Base-by-base conservation (phyloP, 2,113 vertebrate species). In the Oostethus manadensis region DNA sequence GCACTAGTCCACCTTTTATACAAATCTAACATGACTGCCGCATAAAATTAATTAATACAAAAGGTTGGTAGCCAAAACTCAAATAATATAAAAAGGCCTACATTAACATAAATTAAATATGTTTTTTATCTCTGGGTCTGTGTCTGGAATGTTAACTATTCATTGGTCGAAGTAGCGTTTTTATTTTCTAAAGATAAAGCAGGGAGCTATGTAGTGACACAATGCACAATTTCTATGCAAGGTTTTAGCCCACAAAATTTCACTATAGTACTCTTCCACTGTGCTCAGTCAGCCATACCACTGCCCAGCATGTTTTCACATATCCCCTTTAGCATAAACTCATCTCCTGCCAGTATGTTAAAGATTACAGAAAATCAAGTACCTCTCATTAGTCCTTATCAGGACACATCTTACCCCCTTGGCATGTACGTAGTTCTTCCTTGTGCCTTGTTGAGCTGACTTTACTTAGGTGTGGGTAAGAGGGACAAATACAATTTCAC, bases 101-200 rank as follows among this genome's bases (percentile, higher is more conserved):
- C 74, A 62, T 7, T 56, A 66, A 42, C 64, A 26, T 58, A 75
- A 69, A 54, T 21, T 42, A 65, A 73, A 69, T 60, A 73, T 18
- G 56, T 66, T 77, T 47, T 70, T 69, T 51, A 68, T 68, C 59
- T 63, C 56, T 56, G 56, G 69, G 73, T 85, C 76, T 79, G 17
- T 73, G 68, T 49, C 60, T 68, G 62, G 73, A 78, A 82, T 77
- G 70, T 73, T 73, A 67, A 79, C 70, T 70, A 66, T 65, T 78
- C 64, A 56, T 64, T 58, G 59, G 75, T 71, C 69, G 62, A 71
- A 42, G 38, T 87, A 86, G 60, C 81, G n/a, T n/a, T 88, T 82
- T 80, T 70, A 84, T 89, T 87, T 85, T 72, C 60, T 65, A 77
- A 54, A 79, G 55, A 69, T n/a, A 63, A 60, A 59, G 22, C 23